Conservation (phyloP, 1,140 invertebrate genomes). For the Temnothorax nylanderi region DNA sequence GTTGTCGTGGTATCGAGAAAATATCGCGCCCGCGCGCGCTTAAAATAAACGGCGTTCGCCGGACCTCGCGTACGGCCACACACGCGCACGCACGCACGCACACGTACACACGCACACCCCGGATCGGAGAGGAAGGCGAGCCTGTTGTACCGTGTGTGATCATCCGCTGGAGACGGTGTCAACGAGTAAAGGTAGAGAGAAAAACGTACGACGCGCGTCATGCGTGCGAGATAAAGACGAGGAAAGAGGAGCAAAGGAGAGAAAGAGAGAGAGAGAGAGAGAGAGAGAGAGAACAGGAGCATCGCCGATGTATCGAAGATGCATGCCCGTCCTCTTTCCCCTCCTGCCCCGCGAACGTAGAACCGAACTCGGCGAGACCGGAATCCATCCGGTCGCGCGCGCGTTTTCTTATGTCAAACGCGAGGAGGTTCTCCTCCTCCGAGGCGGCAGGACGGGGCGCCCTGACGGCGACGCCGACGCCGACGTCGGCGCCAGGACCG, state of each 20-base stretch:
- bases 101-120: background rate
- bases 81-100: background rate
- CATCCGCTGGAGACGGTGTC: conserved; percentile 33
- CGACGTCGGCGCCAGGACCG: background rate
- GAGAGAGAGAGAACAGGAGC: background rate
- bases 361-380: background rate
- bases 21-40: conserved; percentile 14
- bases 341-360: background rate
- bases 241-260: background rate
- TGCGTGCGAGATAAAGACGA: background rate
- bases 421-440: background rate
- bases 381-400: background rate
- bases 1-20: background rate
- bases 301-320: background rate
- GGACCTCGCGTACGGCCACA: conserved; percentile 14
- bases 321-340: background rate
- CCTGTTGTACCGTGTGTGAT: conserved; percentile 15
- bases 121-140: conserved; percentile 41
- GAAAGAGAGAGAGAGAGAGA: background rate
- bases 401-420: background rate
- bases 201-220: background rate
- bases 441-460: too few species aligned
- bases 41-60: conserved; percentile 49
- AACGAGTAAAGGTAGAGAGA: conserved; percentile 42
- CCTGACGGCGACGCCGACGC: background rate